phyloP scores from a whole-genome alignment of 2,888 invertebrate genomes.

The Apocheima hispidaria region DNA sequence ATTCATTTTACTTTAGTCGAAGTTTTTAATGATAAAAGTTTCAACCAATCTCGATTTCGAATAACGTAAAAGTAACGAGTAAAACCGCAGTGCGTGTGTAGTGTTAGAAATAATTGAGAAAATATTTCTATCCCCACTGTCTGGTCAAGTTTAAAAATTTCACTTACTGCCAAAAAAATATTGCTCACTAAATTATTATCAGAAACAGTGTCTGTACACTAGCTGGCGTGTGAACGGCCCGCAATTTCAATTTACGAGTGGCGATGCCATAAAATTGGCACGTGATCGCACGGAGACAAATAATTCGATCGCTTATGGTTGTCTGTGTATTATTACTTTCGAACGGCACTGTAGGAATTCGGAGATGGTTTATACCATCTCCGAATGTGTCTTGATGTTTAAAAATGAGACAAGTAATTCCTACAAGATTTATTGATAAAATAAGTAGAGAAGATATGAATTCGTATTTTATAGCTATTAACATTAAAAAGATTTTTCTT shows the following conservation, averaged over 20 bases:
- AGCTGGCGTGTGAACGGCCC: constrained; percentile 54
- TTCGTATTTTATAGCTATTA: no score
- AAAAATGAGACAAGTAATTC: background rate
- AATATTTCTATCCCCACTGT: background rate
- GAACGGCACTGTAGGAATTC: constrained; percentile 46
- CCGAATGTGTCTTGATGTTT: constrained; percentile 20
- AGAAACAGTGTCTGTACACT: constrained; percentile 61
- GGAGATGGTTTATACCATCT: constrained; percentile 20
- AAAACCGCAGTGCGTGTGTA: background rate
- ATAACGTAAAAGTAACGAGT: no score
- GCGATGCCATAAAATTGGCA: constrained; percentile 81
- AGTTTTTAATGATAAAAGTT: no score
- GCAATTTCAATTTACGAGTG: constrained; percentile 83
- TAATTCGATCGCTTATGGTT: constrained; percentile 68
- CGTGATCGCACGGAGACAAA: constrained; percentile 80
- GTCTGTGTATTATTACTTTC: constrained; percentile 68
- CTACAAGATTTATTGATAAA: no score
- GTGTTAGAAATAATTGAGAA: background rate
- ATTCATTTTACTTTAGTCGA: no score
- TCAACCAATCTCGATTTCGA: no score
- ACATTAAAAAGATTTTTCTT: no score
- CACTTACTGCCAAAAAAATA: constrained; percentile 47
- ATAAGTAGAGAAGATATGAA: no score
- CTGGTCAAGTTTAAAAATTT: constrained; percentile 36
- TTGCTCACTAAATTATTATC: constrained; percentile 62